phyloP scores from a whole-genome alignment of 2,888 invertebrate genomes.

The Harmothoe impar region DNA sequence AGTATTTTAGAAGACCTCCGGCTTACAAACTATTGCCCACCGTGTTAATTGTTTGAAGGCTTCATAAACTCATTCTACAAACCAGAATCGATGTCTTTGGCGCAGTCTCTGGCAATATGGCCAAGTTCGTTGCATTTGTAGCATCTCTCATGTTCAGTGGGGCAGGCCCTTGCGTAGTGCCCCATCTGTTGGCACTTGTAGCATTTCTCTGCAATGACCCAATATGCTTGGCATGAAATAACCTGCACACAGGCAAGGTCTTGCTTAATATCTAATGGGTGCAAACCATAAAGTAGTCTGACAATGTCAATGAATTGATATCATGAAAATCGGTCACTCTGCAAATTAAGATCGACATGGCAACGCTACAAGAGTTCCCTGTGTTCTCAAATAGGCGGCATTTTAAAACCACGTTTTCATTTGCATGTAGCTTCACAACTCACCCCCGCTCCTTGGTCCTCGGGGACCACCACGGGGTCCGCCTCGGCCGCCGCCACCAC shows the following conservation, averaged over 20 bases:
- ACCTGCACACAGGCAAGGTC: too few relatives aligned
- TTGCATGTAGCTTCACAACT: not conserved
- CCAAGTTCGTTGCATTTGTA: conserved; percentile 93
- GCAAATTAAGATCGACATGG: too few relatives aligned
- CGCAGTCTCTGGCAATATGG: conserved; percentile 95
- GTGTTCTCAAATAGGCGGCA: too few relatives aligned
- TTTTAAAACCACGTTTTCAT: too few relatives aligned
- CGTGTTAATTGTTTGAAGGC: too few relatives aligned
- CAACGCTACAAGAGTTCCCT: too few relatives aligned
- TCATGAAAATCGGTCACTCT: too few relatives aligned
- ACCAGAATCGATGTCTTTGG: conserved; percentile 78
- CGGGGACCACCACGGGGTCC: conserved; percentile 3
- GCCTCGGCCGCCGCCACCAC: conserved; percentile 19
- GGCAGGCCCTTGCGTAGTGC: conserved; percentile 96
- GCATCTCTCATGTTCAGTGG: conserved; percentile 91
- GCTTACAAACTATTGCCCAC: too few relatives aligned
- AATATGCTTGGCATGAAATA: not conserved
- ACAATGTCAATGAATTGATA: too few relatives aligned
- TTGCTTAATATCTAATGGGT: too few relatives aligned
- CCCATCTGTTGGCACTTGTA: conserved; percentile 97
- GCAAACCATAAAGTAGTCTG: too few relatives aligned
- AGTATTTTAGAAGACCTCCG: too few relatives aligned
- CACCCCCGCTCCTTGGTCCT: conserved; percentile 5
- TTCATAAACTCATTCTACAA: conserved; percentile 14
- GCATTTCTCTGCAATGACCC: conserved; percentile 89